phyloP scores from a whole-genome alignment of 2,888 invertebrate genomes.

The Noctua janthe region DNA sequence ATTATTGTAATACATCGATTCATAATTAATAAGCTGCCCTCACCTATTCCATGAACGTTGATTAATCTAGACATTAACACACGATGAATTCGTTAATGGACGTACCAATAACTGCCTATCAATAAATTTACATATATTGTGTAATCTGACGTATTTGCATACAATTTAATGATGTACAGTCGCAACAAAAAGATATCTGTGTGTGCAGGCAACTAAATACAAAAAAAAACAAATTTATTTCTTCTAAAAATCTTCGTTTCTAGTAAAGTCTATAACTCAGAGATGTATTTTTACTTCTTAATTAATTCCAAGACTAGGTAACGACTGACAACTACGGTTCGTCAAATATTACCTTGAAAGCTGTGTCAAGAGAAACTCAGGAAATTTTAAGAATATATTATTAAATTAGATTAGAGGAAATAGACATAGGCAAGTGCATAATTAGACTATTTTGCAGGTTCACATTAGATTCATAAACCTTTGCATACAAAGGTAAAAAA shows the following conservation, averaged over 20 bases:
- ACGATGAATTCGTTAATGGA: constrained; percentile 31
- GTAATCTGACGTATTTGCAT: background rate
- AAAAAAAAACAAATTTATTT: background rate
- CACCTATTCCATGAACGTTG: constrained; percentile 35
- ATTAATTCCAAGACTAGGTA: background rate
- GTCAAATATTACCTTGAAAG: background rate
- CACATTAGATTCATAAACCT: background rate
- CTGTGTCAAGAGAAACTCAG: background rate
- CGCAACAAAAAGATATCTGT: background rate
- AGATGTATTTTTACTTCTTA: background rate
- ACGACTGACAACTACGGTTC: background rate
- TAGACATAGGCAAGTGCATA: no score
- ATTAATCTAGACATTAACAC: constrained; percentile 47
- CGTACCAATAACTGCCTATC: constrained; percentile 21
- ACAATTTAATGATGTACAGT: background rate
- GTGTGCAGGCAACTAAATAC: background rate
- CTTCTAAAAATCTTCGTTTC: background rate
- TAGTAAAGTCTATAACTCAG: background rate
- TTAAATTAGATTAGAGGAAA: background rate
- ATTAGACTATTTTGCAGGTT: background rate
- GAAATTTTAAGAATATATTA: background rate
- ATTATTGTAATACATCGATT: constrained; percentile 26
- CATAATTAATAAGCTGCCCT: constrained; percentile 40
- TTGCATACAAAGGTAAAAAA: background rate
- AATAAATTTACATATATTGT: constrained; percentile 35